These are phyloP conservation scores for Osmoderma eremita DNA, from an alignment of 2,888 invertebrate species.

Conservation along the genomic window DNA sequence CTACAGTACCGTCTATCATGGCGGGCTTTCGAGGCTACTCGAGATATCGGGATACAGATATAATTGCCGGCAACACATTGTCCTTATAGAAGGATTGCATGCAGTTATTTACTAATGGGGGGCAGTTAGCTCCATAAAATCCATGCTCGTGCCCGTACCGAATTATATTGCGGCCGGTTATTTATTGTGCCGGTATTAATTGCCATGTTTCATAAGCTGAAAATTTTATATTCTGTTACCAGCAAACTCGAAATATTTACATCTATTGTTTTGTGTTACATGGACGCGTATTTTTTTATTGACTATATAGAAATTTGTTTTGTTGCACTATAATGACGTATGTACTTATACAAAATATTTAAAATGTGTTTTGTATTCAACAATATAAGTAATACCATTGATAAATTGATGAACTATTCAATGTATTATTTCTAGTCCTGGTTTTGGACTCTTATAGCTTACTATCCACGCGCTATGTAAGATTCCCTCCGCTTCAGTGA, in stretches of 20 bases:
- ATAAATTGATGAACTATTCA: no score
- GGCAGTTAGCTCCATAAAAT: conserved; percentile 58
- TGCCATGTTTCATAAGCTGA: conserved; percentile 40
- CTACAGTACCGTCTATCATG: conserved; percentile 59
- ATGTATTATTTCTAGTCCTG: no score
- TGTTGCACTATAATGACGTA: no score
- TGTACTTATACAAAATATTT: no score
- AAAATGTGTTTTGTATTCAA: no score
- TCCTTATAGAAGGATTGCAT: conserved; percentile 57
- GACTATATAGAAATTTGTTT: no score
- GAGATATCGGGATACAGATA: conserved; percentile 58
- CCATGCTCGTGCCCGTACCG: conserved; percentile 49
- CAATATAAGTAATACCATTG: no score
- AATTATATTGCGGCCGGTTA: conserved; percentile 53
- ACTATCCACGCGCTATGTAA: no score
- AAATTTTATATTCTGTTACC: conserved; percentile 31
- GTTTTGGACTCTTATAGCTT: no score
- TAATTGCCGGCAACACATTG: conserved; percentile 61
- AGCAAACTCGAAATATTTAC: conserved; percentile 27
- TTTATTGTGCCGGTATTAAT: conserved; percentile 53
- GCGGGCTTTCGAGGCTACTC: conserved; percentile 50
- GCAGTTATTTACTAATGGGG: conserved; percentile 57
- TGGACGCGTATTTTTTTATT: no score
- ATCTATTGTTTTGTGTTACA: no score
- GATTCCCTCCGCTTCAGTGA: no score